These are phyloP conservation scores for Notechis scutatus DNA, from an alignment of 2,113 vertebrate species.

Conservation along the genomic window DNA sequence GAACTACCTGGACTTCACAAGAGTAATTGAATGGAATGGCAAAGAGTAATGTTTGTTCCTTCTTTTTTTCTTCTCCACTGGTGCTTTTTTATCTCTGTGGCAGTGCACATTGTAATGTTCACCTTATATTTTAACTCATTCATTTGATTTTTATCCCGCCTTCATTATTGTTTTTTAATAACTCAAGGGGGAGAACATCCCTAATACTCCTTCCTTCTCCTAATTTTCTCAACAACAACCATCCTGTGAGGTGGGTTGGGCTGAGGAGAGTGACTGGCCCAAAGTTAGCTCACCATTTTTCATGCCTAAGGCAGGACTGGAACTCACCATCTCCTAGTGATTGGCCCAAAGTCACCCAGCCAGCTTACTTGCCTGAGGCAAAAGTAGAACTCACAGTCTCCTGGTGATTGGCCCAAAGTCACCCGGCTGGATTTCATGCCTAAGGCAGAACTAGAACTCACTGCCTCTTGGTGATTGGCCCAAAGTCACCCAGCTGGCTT, in stretches of 20 bases:
- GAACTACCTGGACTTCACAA: conserved; percentile 84
- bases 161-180: background rate
- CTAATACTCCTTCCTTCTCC: background rate
- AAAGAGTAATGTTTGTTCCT: conserved; percentile 73
- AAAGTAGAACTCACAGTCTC: too few relatives aligned
- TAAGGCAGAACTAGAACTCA: background rate
- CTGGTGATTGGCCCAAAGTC: background rate
- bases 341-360: too few relatives aligned
- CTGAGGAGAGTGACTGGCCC: background rate
- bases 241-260: background rate
- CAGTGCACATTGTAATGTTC: background rate
- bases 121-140: background rate
- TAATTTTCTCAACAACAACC: background rate
- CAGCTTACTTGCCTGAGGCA: too few relatives aligned
- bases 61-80: background rate
- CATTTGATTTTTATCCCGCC: background rate
- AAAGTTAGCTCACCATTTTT: background rate
- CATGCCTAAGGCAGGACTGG: background rate
- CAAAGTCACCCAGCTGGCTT: background rate
- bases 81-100: background rate
- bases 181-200: background rate
- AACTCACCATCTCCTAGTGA: too few relatives aligned
- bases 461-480: background rate
- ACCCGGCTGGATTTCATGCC: background rate
- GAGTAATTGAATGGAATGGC: conserved; percentile 85